Percentiles rank a stretch among this genome's conserved stretches.
These are phyloP conservation scores for Dryobates pubescens DNA, from an alignment of 2,797 vertebrate genomes.

Conservation along the genomic window DNA sequence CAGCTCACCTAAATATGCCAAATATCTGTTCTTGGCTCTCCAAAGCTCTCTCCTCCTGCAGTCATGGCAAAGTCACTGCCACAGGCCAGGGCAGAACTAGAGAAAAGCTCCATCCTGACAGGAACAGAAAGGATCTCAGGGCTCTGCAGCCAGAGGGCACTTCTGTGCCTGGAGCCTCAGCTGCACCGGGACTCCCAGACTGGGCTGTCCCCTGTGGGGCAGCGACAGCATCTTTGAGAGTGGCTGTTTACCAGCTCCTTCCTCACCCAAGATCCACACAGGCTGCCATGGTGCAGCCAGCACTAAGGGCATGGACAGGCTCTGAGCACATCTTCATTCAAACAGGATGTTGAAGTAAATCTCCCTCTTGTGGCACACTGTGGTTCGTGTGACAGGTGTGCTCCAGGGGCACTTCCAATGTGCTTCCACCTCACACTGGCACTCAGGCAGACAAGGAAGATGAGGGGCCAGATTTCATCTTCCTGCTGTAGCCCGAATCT, in stretches of 20 bases:
- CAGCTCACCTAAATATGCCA: background rate
- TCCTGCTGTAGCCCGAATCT: background rate
- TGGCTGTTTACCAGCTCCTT: background rate
- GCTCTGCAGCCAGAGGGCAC: background rate
- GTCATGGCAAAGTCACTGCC: background rate
- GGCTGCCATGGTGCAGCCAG: background rate
- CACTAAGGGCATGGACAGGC: background rate
- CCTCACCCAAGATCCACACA: background rate
- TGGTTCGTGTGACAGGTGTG: background rate
- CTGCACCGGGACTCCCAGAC: background rate
- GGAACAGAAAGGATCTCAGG: background rate
- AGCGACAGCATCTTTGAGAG: background rate
- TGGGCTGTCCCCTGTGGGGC: fast-evolving
- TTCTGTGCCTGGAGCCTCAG: background rate
- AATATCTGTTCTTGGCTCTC: background rate
- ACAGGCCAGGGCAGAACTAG: background rate
- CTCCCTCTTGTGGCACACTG: background rate
- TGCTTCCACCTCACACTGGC: background rate
- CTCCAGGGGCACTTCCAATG: background rate
- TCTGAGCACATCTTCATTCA: background rate
- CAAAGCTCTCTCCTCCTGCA: background rate
- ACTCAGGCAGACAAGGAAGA: background rate
- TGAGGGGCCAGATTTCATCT: no score
- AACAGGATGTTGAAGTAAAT: background rate
- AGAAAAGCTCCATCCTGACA: background rate